phyloP scores from a whole-genome alignment of 2,888 invertebrate genomes.

The Nymphalis c-album region DNA sequence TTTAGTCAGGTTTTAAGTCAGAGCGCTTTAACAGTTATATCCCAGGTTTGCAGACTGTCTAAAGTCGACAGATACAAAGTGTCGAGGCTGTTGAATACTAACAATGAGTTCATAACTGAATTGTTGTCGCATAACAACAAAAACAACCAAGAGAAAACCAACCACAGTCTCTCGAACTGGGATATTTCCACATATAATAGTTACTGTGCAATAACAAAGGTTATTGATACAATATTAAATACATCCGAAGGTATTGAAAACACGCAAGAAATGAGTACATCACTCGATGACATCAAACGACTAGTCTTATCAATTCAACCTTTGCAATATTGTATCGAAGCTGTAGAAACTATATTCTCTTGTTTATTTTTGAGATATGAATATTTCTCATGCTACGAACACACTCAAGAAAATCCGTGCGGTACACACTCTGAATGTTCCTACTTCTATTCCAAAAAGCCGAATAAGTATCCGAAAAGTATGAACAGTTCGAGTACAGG shows the following conservation, averaged over 20 bases:
- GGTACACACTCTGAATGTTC: conserved; percentile 76
- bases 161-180: conserved; percentile 59
- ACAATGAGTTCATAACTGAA: conserved; percentile 71
- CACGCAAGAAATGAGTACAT: conserved; percentile 62
- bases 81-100: conserved; percentile 70
- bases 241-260: conserved; percentile 60
- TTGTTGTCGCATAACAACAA: conserved; percentile 57
- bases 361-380: conserved; percentile 85
- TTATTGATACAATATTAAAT: conserved; percentile 74
- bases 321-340: conserved; percentile 78
- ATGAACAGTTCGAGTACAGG: conserved; percentile 61
- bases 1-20: conserved; percentile 71
- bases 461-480: conserved; percentile 52
- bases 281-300: conserved; percentile 73
- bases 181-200: conserved; percentile 76
- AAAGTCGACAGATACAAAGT: conserved; percentile 78
- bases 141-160: conserved; percentile 45
- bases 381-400: conserved; percentile 80
- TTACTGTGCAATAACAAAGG: conserved; percentile 75
- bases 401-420: conserved; percentile 68
- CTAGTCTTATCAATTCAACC: conserved; percentile 75
- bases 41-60: conserved; percentile 75
- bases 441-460: conserved; percentile 75
- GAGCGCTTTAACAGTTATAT: conserved; percentile 75
- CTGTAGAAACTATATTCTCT: conserved; percentile 87